Base-by-base conservation (phyloP, 2,888 invertebrate species). In the Synergus gifuensis region DNA sequence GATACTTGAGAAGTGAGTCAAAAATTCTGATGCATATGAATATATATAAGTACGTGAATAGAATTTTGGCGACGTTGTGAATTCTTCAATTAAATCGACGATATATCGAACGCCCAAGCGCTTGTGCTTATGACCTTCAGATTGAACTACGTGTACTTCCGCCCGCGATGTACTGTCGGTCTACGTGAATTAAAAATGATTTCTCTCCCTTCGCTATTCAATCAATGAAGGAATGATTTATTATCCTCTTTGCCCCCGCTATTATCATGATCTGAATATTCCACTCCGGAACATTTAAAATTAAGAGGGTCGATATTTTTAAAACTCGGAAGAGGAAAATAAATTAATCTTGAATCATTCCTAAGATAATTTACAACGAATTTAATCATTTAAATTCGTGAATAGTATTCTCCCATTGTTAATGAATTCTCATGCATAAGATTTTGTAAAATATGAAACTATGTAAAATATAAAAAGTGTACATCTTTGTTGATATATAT, bases 1-100 rank as follows among this genome's bases (percentile, higher is more conserved):
- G 44, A 11, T 11, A 11, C 11, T 44, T 44, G 44, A 2, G 44
- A 11, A 9, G 11, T 7, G 44, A 44, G 44, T 44, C 9, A 44
- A 44, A 44, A 11, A 44, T 44, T 44, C 11, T 44, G 44, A 11
- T 11, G 11, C 44, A 9, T 44, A 44, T 11, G 9, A 1, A 44
- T 44, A 11, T 44, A 11, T 44, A 11, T 11, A 44, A 76, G 78
- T 79, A 83, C 83, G 83, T 82, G 83, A 67, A 80, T 46, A 66
- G 83, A 82, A 82, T 83, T 80, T 76, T 76, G 73, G 79, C 28
- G 78, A 76, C 63, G 73, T 54, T 76, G 76, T 64, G 77, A 79
- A 78, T 81, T 81, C 69, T 79, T 78, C 77, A 81, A 83, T 83
- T 82, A 79, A 82, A 78, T 81, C 81, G 66, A 54, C 16, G n/a